These are phyloP conservation scores for Centrocercus urophasianus DNA, from an alignment of 2,113 vertebrate genomes.

Conservation along the genomic window DNA sequence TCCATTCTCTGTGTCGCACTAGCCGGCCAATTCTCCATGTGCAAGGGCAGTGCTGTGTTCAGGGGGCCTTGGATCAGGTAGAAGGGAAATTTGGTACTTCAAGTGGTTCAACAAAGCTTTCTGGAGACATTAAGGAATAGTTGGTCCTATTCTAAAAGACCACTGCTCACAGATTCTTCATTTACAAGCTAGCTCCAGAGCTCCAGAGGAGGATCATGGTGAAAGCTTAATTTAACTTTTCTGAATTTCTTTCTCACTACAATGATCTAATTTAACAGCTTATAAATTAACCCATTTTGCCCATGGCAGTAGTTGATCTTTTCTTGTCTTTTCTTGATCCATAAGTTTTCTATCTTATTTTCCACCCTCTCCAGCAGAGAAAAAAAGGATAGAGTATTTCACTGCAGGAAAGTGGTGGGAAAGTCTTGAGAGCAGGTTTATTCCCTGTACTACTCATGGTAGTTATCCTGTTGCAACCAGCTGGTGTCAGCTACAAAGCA, in stretches of 20 bases:
- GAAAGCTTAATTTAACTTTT: no score
- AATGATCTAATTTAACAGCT: not conserved
- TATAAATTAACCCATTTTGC: not conserved
- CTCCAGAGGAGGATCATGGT: not conserved
- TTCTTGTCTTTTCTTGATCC: not conserved
- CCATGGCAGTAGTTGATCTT: not conserved
- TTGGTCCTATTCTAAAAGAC: not conserved
- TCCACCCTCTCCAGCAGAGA: not conserved
- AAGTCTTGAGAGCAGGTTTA: not conserved
- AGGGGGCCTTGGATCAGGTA: not conserved
- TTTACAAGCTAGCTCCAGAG: not conserved
- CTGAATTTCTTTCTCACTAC: not conserved
- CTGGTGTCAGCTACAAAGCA: not conserved
- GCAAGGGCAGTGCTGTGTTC: not conserved
- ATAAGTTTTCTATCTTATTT: not conserved
- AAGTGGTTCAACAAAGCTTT: rapidly evolving
- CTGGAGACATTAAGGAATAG: not conserved
- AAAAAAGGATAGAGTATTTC: rapidly evolving
- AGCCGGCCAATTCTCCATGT: not conserved
- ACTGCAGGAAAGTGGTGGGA: not conserved
- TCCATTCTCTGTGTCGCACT: not conserved
- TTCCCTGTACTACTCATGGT: rapidly evolving
- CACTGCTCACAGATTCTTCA: not conserved
- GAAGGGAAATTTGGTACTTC: not conserved
- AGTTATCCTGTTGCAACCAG: not conserved